phyloP scores from a whole-genome alignment of 2,797 vertebrate species.

The Coccyzus lansbergi region DNA sequence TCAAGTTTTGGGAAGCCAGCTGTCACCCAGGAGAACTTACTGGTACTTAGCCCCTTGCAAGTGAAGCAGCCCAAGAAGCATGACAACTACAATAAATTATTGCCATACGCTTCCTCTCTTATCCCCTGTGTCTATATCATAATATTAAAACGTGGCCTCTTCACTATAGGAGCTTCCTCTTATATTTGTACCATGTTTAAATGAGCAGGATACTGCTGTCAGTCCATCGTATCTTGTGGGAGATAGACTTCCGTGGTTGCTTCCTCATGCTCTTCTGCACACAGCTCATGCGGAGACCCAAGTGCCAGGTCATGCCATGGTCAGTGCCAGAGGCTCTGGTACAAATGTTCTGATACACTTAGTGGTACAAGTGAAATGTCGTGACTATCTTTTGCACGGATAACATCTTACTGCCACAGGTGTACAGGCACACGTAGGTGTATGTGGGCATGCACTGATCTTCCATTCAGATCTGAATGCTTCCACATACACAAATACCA shows the following conservation, averaged over 20 bases:
- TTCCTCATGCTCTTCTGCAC: not conserved
- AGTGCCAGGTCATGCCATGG: fast-evolving
- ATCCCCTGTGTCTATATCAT: not conserved
- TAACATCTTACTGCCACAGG: not conserved
- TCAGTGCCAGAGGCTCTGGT: not conserved
- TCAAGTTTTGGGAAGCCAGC: not conserved
- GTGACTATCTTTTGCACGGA: not conserved
- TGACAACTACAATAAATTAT: not conserved
- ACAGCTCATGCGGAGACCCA: too few species aligned
- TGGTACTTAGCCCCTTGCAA: not conserved
- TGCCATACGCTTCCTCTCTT: not conserved
- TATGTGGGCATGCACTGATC: fast-evolving
- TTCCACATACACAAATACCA: not conserved
- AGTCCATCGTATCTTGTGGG: not conserved
- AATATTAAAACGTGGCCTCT: not conserved
- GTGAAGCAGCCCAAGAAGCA: not conserved
- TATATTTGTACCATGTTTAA: not conserved
- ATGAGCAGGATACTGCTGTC: not conserved
- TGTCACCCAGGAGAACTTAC: not conserved
- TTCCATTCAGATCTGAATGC: not conserved
- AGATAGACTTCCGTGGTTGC: not conserved
- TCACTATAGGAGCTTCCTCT: not conserved
- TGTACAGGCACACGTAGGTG: fast-evolving
- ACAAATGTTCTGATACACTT: not conserved
- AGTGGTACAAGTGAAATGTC: not conserved